phyloP scores from a whole-genome alignment of 2,113 vertebrate genomes.

The Ammospiza caudacuta region DNA sequence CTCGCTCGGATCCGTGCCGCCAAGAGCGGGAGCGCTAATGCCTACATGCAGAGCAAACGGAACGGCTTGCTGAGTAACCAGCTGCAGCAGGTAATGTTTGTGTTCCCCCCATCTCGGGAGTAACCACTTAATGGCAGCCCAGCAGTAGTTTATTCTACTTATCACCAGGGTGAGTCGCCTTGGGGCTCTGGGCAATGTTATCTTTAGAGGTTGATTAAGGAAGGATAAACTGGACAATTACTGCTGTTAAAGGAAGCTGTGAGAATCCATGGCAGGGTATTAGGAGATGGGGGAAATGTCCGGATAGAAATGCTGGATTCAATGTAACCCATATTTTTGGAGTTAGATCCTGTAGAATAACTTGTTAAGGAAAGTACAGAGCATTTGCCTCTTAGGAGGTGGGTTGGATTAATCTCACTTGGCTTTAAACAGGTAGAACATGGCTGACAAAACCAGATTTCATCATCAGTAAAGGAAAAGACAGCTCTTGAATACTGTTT shows the following conservation, averaged over 20 bases:
- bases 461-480: neutral
- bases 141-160: neutral
- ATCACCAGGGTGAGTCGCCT: neutral
- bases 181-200: neutral
- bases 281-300: neutral
- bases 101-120: neutral
- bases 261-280: neutral
- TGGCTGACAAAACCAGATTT: neutral
- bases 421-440: neutral
- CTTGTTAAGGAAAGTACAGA: neutral
- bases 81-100: slow-evolving; percentile 87
- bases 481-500: neutral
- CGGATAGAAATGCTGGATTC: neutral
- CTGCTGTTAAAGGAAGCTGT: neutral
- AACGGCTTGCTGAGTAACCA: slow-evolving; percentile 91
- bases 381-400: neutral
- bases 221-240: neutral
- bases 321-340: neutral
- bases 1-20: slow-evolving; percentile 93
- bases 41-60: slow-evolving; percentile 98
- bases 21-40: slow-evolving; percentile 93
- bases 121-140: slow-evolving; percentile 1
- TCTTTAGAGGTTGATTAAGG: neutral
- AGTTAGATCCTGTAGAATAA: neutral
- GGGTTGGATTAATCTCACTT: neutral